These are phyloP conservation scores for Bembecia ichneumoniformis DNA, from an alignment of 2,888 invertebrate genomes.

Conservation along the genomic window DNA sequence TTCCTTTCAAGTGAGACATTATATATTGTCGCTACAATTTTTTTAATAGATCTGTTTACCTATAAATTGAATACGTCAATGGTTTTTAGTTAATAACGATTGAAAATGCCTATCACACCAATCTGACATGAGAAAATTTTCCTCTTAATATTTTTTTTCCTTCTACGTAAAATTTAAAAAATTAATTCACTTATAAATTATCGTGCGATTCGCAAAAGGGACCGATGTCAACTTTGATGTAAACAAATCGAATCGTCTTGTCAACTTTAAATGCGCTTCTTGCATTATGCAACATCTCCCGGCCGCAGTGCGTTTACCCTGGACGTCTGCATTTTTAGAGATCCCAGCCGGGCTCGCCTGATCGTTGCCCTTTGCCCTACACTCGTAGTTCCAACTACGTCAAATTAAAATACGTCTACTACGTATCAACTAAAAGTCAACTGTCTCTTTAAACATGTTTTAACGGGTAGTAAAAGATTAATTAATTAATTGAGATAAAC, in stretches of 20 bases:
- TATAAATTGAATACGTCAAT: neutral
- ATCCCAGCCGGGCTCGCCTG: conserved; percentile 1
- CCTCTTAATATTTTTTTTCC: neutral
- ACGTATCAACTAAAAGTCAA: conserved; percentile 5
- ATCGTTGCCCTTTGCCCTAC: conserved; percentile 25
- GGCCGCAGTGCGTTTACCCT: conserved; percentile 48
- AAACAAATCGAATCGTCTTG: conserved; percentile 19
- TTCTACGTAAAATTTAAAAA: neutral
- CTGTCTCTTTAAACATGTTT: conserved; percentile 1
- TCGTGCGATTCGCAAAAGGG: conserved; percentile 18
- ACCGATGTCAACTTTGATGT: conserved; percentile 14
- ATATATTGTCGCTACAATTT: too few relatives aligned
- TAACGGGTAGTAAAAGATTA: too few relatives aligned
- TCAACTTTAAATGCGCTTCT: conserved; percentile 40
- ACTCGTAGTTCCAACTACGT: conserved; percentile 15
- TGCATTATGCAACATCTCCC: conserved; percentile 45
- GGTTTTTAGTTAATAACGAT: too few relatives aligned
- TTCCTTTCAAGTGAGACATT: too few relatives aligned
- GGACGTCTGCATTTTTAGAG: conserved; percentile 40
- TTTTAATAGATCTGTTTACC: too few relatives aligned
- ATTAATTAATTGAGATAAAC: too few relatives aligned
- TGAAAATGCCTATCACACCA: too few relatives aligned
- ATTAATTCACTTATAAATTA: conserved; percentile 1
- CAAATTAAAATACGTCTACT: conserved; percentile 4
- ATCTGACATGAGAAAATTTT: neutral